These are phyloP conservation scores for Ophion ellenae DNA, from an alignment of 2,888 invertebrate species.

Conservation along the genomic window DNA sequence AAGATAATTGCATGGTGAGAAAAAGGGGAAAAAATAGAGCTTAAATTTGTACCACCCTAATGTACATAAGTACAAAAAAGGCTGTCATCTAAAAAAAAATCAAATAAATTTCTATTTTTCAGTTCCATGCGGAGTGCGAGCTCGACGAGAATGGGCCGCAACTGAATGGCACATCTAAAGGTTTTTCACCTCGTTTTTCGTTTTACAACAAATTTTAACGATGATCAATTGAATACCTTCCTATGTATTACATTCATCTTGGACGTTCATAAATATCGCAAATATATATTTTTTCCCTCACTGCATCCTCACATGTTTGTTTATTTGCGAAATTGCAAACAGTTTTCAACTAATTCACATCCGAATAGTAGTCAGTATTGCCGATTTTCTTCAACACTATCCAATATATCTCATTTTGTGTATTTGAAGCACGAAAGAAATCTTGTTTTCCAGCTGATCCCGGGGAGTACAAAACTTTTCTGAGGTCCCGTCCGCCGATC, in stretches of 20 bases:
- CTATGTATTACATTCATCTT: too few species aligned
- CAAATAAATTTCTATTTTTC: slow-evolving; percentile 71
- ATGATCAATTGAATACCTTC: background rate
- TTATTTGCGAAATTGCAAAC: too few species aligned
- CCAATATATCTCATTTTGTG: too few species aligned
- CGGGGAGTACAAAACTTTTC: slow-evolving; percentile 87
- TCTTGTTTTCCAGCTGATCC: slow-evolving; percentile 83
- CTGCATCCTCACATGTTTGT: too few species aligned
- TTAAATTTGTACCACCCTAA: too few species aligned
- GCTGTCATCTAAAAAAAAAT: background rate
- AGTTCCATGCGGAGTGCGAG: slow-evolving; percentile 92
- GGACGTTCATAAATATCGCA: too few species aligned
- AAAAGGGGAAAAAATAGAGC: too few species aligned
- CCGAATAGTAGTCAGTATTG: too few species aligned
- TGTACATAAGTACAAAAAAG: background rate
- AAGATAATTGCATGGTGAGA: too few species aligned
- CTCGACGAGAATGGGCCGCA: slow-evolving; percentile 83
- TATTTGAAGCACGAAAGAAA: background rate
- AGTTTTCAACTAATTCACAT: too few species aligned
- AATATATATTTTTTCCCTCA: too few species aligned
- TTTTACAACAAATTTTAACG: background rate
- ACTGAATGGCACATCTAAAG: slow-evolving; percentile 50
- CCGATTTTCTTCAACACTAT: too few species aligned
- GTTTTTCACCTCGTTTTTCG: slow-evolving; percentile 39
- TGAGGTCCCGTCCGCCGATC: slow-evolving; percentile 87